phyloP scores from a whole-genome alignment of 2,113 vertebrate species.

The Amblyopsis rosae region DNA sequence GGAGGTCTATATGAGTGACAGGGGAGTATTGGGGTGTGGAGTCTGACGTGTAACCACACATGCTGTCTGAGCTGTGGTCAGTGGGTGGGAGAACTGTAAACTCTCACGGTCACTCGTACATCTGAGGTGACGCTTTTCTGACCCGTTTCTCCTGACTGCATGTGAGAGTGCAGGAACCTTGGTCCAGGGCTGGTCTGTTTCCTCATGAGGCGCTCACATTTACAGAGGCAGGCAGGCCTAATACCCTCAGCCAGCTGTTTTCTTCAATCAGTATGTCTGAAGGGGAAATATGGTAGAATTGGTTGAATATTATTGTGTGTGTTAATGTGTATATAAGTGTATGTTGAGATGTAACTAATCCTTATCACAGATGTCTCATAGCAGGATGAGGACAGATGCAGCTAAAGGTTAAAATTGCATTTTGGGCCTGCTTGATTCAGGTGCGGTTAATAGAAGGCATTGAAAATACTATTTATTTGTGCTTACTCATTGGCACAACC shows the following conservation, averaged over 20 bases:
- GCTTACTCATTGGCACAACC: too few species aligned
- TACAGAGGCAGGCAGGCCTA: slow-evolving; percentile 19
- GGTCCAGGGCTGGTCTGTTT: slow-evolving; percentile 27
- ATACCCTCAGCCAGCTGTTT: not conserved
- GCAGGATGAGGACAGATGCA: too few species aligned
- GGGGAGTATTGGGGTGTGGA: not conserved
- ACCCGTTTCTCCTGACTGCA: slow-evolving; percentile 52
- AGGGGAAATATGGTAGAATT: not conserved
- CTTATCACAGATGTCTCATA: too few species aligned
- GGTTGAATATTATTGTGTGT: too few species aligned
- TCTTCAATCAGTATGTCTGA: slow-evolving; percentile 16
- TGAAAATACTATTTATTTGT: too few species aligned
- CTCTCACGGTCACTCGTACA: slow-evolving; percentile 50
- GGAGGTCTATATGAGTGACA: slow-evolving; percentile 26
- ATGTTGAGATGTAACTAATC: slow-evolving; percentile 1
- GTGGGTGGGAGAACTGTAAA: slow-evolving; percentile 54
- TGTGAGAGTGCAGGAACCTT: slow-evolving; percentile 61
- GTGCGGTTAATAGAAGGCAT: too few species aligned
- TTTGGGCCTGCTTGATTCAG: too few species aligned
- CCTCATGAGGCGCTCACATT: slow-evolving; percentile 24
- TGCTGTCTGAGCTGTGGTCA: slow-evolving; percentile 15
- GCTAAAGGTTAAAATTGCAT: too few species aligned
- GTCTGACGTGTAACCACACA: slow-evolving; percentile 26
- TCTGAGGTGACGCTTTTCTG: slow-evolving; percentile 41
- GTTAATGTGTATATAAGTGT: slow-evolving; percentile 1